A percentile compares a stretch with the other conserved stretches of the same genome.
Evolutionary conservation across 2,113 vertebrate genomes (phyloP).

Genomic region (Daubentonia madagascariensis): DNA sequence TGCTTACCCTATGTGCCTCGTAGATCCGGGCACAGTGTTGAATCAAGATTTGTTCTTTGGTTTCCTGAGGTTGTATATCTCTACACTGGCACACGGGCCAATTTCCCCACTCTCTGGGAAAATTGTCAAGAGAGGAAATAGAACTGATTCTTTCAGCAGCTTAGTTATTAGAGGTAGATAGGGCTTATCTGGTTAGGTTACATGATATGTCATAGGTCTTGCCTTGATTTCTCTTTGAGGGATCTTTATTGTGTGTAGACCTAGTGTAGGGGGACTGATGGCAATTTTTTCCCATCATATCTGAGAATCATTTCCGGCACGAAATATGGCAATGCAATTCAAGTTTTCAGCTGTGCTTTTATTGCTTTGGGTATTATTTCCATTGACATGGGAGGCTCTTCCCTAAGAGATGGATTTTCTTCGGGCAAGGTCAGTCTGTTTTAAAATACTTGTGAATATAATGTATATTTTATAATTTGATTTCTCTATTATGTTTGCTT

Average conservation of each 20-base stretch:
- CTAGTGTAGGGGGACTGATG: background rate
- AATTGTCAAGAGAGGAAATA: conserved; percentile 47
- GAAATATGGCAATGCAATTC: background rate
- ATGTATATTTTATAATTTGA: conserved; percentile 21
- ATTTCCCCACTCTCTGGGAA: background rate
- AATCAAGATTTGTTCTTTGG: background rate
- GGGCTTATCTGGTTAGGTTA: background rate
- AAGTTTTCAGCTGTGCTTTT: background rate
- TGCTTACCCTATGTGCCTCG: background rate
- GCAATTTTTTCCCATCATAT: background rate
- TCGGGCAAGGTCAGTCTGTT: background rate
- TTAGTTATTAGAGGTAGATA: background rate
- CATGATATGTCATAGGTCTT: background rate
- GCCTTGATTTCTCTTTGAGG: background rate
- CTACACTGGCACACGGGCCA: background rate
- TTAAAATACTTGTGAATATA: conserved; percentile 43
- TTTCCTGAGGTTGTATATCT: background rate
- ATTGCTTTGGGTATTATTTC: conserved; percentile 12
- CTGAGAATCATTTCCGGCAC: conserved; percentile 7
- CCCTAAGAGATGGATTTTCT: background rate
- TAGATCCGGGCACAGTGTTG: background rate
- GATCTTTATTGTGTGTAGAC: background rate
- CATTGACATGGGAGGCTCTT: background rate
- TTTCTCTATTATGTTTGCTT: conserved; percentile 34
- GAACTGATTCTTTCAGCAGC: background rate